Conservation (phyloP, 2,797 vertebrate genomes). For the Acestrorhynchus altus region DNA sequence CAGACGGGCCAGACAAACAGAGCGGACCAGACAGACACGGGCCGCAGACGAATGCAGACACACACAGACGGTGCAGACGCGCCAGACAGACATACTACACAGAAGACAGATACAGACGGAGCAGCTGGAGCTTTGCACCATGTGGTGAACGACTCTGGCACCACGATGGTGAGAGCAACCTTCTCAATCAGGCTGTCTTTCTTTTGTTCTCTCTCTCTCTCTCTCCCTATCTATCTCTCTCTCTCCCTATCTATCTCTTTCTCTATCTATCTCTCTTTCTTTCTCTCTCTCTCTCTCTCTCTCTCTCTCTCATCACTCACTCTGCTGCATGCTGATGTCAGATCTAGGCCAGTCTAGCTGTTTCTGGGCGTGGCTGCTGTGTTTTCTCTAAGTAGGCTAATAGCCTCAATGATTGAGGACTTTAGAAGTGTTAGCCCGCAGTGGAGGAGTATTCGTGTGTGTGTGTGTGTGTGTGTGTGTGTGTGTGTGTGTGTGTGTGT, state of each 20-base stretch:
- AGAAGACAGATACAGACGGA: no score
- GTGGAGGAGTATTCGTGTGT: slow-evolving; percentile 1
- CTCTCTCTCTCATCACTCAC: slow-evolving; percentile 16
- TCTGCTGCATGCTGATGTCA: slow-evolving; percentile 20
- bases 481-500: slow-evolving; percentile 12
- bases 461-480: slow-evolving; percentile 17
- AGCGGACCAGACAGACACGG: no score
- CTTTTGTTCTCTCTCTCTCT: slow-evolving; percentile 24
- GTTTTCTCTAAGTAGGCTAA: slow-evolving; percentile 39
- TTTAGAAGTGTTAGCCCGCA: slow-evolving; percentile 15
- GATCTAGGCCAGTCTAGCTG: slow-evolving; percentile 24
- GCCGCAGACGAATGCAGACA: no score
- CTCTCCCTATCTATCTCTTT: slow-evolving; percentile 28
- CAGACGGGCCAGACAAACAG: no score
- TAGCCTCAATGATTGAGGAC: slow-evolving; percentile 29
- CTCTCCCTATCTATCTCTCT: slow-evolving; percentile 6
- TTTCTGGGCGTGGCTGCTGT: slow-evolving; percentile 7
- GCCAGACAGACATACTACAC: no score
- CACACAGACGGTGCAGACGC: no score
- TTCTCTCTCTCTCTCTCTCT: slow-evolving; percentile 20
- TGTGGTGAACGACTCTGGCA: no score
- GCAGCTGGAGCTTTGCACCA: no score
- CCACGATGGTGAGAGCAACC: background rate
- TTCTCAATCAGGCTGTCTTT: slow-evolving; percentile 2
- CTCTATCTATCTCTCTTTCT: slow-evolving; percentile 9